Evolutionary conservation across 2,797 vertebrate species (phyloP), one percentile per base, ranked within the genome.

Genomic region (Anguilla obscura): DNA sequence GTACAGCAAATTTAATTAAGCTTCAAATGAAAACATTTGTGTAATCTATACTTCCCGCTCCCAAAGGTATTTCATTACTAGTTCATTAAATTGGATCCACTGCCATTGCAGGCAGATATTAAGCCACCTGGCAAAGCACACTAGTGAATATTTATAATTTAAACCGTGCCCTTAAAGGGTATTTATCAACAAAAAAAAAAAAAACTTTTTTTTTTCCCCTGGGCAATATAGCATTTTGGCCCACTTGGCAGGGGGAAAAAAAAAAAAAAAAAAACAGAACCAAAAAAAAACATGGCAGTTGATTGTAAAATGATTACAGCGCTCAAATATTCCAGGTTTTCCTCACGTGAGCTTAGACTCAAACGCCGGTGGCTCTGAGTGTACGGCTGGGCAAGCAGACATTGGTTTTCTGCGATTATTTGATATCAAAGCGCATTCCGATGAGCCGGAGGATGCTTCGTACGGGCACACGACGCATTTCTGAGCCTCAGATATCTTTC

Each of bases 11-110:
- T 58, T 54, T 85, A 85, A 85, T 58, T 85, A 85, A 85, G 33
- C 84, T 85, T 36, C 36, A 33, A 58, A 85, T 33, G 84, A 58
- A 85, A 85, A 85, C 58, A 85, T 56, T 58, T 85, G 52, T 33
- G 30, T 14, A 85, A 58, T 58, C 48, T 58, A 85, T 33, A 85
- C 52, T 85, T 50, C 45, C 45, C 48, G 79, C 79, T 82, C 79
- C 79, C 79, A 48, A 40, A 82, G 21, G 40, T 50, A 82, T 82
- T 82, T 50, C 79, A 82, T 82, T 82, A 50, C 79, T 4, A 82
- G 79, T 82, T 48, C 18, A 82, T 82, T 82, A 82, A 82, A 82
- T 50, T 48, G 79, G 79, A 48, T 45, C 79, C 79, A 12, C 18
- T 24, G 21, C 21, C 79, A 82, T 21, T 18, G 79, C 79, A 82